These are phyloP conservation scores for Penelope pileata DNA, from an alignment of 2,113 vertebrate species.

Conservation along the genomic window DNA sequence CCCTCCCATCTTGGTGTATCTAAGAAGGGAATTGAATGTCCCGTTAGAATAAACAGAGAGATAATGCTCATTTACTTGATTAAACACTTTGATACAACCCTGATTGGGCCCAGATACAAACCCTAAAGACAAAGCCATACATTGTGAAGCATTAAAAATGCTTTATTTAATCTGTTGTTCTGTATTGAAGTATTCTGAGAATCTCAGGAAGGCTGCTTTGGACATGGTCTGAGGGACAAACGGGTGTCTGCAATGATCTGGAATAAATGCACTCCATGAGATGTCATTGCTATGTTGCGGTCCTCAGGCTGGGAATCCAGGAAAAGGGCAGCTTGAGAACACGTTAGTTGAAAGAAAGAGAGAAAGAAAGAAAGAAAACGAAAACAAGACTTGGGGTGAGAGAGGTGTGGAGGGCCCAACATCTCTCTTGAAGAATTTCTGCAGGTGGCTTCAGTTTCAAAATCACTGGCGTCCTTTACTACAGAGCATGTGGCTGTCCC, in stretches of 20 bases:
- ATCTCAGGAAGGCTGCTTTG: background rate
- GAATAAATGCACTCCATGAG: background rate
- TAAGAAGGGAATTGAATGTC: background rate
- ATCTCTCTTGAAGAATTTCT: background rate
- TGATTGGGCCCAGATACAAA: background rate
- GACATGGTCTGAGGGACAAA: background rate
- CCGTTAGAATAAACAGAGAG: background rate
- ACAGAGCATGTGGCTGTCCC: background rate
- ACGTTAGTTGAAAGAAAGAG: background rate
- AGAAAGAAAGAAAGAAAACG: background rate
- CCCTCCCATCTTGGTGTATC: rapidly evolving
- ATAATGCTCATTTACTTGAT: background rate
- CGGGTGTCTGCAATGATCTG: background rate
- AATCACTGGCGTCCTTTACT: background rate
- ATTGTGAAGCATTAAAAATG: background rate
- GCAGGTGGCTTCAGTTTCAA: constrained; percentile 15
- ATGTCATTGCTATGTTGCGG: background rate
- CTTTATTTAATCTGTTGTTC: background rate
- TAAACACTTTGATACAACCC: background rate
- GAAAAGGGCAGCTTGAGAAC: background rate
- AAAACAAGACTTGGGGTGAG: background rate
- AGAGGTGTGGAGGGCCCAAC: background rate
- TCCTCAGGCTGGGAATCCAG: background rate
- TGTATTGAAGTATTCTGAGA: background rate
- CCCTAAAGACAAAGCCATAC: background rate